Evolutionary conservation across 2,113 vertebrate species (phyloP).

Genomic region (Prochilodus magdalenae): DNA sequence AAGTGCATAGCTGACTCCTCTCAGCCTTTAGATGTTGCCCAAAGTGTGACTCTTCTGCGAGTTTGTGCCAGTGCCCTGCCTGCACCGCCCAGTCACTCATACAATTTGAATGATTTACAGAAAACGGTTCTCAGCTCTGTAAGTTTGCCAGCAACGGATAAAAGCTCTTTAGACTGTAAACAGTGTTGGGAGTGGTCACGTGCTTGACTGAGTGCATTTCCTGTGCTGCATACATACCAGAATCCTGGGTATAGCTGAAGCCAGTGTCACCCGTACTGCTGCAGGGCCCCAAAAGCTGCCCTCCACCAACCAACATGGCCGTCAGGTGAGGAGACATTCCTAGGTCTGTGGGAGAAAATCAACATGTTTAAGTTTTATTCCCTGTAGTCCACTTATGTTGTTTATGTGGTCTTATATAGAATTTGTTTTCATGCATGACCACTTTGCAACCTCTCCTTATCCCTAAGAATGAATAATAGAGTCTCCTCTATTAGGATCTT

Average conservation of each 20-base stretch:
- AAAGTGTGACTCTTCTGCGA: not conserved
- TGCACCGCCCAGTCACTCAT: not conserved
- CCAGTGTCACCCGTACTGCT: conserved; percentile 97
- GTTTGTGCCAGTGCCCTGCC: not conserved
- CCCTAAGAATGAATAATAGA: no score
- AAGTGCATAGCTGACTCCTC: not conserved
- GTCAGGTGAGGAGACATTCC: conserved; percentile 97
- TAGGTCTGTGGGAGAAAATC: conserved; percentile 81
- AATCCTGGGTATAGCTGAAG: conserved; percentile 98
- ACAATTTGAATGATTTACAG: not conserved
- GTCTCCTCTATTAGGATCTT: no score
- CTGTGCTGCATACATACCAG: conserved; percentile 77
- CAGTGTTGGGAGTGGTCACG: not conserved
- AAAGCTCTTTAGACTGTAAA: not conserved
- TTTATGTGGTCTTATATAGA: no score
- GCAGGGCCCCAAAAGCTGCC: conserved; percentile 84
- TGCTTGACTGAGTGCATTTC: not conserved
- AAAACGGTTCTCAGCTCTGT: not conserved
- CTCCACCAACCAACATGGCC: conserved; percentile 89
- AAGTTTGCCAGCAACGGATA: not conserved
- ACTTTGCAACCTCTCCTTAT: no score
- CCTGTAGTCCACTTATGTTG: no score
- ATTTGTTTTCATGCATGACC: no score
- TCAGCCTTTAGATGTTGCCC: not conserved
- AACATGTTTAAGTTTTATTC: not conserved